These are phyloP conservation scores for Coregonus clupeaformis DNA, from an alignment of 2,113 vertebrate species.

Conservation along the genomic window DNA sequence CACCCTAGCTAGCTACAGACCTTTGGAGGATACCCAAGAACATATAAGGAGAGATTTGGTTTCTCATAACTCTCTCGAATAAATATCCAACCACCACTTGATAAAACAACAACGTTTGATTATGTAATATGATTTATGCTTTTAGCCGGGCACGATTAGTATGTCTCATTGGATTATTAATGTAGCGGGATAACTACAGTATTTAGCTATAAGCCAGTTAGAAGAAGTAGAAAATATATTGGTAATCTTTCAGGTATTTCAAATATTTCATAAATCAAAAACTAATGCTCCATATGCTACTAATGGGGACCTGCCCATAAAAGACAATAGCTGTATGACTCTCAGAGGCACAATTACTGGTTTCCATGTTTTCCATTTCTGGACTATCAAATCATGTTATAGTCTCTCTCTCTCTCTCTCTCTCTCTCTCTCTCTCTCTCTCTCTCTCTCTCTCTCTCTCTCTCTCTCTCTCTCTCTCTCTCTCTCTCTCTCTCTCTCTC, in stretches of 20 bases:
- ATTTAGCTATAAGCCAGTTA: background rate
- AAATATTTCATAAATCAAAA: background rate
- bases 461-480: too few relatives aligned
- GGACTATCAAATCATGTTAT: too few relatives aligned
- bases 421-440: too few relatives aligned
- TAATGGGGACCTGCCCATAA: background rate
- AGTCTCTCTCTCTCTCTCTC: too few relatives aligned
- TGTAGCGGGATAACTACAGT: background rate
- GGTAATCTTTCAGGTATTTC: background rate
- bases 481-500: too few relatives aligned
- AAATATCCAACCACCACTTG: background rate
- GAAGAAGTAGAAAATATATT: background rate
- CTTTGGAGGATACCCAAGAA: conserved; percentile 6
- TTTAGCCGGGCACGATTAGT: background rate
- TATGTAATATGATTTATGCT: background rate
- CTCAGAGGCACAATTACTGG: too few relatives aligned
- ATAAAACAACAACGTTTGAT: conserved; percentile 1
- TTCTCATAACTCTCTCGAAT: background rate
- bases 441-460: too few relatives aligned
- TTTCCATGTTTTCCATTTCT: too few relatives aligned
- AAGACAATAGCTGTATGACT: background rate
- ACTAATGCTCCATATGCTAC: background rate
- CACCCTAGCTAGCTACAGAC: background rate
- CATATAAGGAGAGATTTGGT: conserved; percentile 3
- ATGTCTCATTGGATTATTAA: background rate